Evolutionary conservation across 2,113 vertebrate genomes (phyloP).

Genomic region (Tachysurus vachellii): DNA sequence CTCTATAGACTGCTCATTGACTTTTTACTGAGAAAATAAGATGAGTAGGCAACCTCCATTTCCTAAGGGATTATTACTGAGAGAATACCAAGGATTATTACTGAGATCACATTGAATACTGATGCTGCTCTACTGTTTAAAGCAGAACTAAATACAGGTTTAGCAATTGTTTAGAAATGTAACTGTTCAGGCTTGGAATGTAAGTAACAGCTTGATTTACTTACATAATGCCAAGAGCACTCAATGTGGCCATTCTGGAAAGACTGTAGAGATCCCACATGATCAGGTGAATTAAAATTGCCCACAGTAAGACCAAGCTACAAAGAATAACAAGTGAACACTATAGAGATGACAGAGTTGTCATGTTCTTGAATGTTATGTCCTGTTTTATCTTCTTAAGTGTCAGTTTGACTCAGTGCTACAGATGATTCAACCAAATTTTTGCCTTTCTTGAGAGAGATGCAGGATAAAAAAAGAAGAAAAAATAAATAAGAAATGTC

Average conservation of each 20-base stretch:
- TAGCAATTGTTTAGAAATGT: slow-evolving; percentile 1
- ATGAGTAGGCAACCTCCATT: neutral
- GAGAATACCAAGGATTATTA: neutral
- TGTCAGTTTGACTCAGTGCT: neutral
- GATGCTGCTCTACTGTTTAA: neutral
- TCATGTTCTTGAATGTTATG: neutral
- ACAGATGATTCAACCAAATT: neutral
- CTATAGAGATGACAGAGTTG: neutral
- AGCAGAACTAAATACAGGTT: neutral
- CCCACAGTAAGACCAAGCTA: neutral
- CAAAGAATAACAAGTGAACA: neutral
- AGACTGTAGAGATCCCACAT: neutral
- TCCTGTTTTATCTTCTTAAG: neutral
- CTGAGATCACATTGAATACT: neutral
- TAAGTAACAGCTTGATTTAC: neutral
- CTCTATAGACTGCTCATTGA: neutral
- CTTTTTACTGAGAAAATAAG: slow-evolving; percentile 12
- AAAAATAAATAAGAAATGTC: no score
- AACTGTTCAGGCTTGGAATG: neutral
- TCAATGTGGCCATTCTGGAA: neutral
- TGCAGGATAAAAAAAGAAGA: no score
- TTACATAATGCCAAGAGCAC: neutral
- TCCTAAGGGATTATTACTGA: neutral
- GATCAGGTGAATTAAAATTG: neutral
- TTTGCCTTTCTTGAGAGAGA: neutral